phyloP scores from a whole-genome alignment of 2,797 vertebrate genomes.

The Pseudochirops cupreus region DNA sequence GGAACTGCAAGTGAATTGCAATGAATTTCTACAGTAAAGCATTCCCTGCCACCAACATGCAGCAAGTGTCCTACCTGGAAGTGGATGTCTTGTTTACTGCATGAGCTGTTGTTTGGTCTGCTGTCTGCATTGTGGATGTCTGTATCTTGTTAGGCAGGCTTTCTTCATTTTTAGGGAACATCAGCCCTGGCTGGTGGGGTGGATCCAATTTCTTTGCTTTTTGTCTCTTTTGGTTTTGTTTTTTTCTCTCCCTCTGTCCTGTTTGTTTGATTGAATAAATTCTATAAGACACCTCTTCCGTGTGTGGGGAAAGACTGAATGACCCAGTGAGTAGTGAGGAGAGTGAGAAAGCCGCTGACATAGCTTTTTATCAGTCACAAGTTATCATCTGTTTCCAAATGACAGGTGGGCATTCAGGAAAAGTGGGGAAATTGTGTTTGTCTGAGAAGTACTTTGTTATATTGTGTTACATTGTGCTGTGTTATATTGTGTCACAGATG shows the following conservation, averaged over 20 bases:
- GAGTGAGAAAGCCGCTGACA: not conserved
- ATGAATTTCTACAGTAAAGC: not conserved
- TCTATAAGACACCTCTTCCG: not conserved
- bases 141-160: accelerated
- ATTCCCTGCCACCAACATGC: conserved; percentile 2
- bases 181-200: not conserved
- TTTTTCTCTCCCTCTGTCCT: not conserved
- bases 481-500: conserved; percentile 37
- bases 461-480: conserved; percentile 45
- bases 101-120: conserved; percentile 1
- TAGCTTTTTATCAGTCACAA: not conserved
- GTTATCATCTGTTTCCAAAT: not conserved
- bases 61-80: not conserved
- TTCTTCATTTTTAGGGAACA: not conserved
- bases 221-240: not conserved
- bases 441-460: conserved; percentile 62
- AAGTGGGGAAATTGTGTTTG: conserved; percentile 39
- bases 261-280: not conserved
- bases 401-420: not conserved
- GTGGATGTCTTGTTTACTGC: not conserved
- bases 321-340: not conserved
- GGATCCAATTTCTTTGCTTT: not conserved
- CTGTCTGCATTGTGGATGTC: not conserved
- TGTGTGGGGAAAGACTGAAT: not conserved
- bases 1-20: not conserved